Percentiles rank a stretch among this genome's conserved stretches.
These are phyloP conservation scores for Pampusana beccarii DNA, from an alignment of 2,113 vertebrate genomes.

Conservation along the genomic window DNA sequence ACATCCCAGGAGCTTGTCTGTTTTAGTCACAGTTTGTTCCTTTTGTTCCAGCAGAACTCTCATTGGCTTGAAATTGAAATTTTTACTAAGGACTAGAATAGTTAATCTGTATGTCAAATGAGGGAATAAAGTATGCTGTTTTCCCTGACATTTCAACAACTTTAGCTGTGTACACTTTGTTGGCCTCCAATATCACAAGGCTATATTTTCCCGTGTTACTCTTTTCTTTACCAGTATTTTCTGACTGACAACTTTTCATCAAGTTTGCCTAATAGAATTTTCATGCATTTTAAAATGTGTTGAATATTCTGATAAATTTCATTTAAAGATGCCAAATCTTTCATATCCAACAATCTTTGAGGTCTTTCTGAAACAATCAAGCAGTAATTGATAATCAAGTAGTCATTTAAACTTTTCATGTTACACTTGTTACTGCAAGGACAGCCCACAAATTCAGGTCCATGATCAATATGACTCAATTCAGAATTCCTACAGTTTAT, in stretches of 20 bases:
- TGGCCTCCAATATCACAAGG: not conserved
- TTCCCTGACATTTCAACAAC: not conserved
- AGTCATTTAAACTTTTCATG: slow-evolving; percentile 34
- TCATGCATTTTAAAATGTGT: slow-evolving; percentile 49
- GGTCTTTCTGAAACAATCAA: slow-evolving; percentile 49
- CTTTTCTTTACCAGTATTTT: slow-evolving; percentile 18
- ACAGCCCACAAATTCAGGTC: slow-evolving; percentile 63
- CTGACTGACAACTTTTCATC: slow-evolving; percentile 28
- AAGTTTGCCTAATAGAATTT: slow-evolving; percentile 59
- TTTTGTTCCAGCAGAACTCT: not conserved
- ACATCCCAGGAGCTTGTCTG: not conserved
- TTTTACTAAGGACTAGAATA: not conserved
- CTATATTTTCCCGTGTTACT: slow-evolving; percentile 18
- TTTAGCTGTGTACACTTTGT: not conserved
- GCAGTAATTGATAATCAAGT: not conserved
- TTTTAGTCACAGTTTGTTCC: not conserved
- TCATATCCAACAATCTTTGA: slow-evolving; percentile 48
- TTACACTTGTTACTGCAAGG: not conserved
- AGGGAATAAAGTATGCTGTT: not conserved
- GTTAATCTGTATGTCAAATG: not conserved
- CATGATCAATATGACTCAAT: slow-evolving; percentile 38
- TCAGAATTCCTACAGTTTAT: slow-evolving; percentile 20
- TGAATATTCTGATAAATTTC: slow-evolving; percentile 63
- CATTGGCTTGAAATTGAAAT: not conserved
- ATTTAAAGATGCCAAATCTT: slow-evolving; percentile 52